Evolutionary conservation across 1,140 invertebrate species (phyloP).

Genomic region (Drosophila simulans): DNA sequence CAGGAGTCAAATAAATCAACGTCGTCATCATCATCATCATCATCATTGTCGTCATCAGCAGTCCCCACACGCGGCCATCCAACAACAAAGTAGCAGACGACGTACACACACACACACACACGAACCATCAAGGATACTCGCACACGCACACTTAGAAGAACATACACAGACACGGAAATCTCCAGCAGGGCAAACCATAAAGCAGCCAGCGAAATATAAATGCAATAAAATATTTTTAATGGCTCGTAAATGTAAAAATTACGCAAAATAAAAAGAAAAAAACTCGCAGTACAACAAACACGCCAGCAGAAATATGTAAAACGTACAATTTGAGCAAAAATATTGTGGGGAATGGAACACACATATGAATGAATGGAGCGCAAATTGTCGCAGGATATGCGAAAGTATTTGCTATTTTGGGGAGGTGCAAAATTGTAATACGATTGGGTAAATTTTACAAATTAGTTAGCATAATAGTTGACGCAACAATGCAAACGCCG

Average conservation of each 20-base stretch:
- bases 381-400: slow-evolving; percentile 54
- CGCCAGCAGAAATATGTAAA: slow-evolving; percentile 21
- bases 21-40: slow-evolving; percentile 63
- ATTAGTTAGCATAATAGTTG: slow-evolving; percentile 66
- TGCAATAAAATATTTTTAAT: slow-evolving; percentile 78
- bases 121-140: slow-evolving; percentile 7
- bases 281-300: not conserved
- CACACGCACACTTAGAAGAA: slow-evolving; percentile 21
- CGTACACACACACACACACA: slow-evolving; percentile 11
- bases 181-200: slow-evolving; percentile 66
- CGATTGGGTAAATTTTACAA: slow-evolving; percentile 56
- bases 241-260: slow-evolving; percentile 77
- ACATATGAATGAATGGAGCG: slow-evolving; percentile 26
- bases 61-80: slow-evolving; percentile 53
- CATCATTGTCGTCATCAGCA: slow-evolving; percentile 51
- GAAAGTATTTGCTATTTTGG: slow-evolving; percentile 1
- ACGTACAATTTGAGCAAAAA: slow-evolving; percentile 7
- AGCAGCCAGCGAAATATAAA: slow-evolving; percentile 74
- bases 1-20: slow-evolving; percentile 73
- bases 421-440: slow-evolving; percentile 18
- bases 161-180: slow-evolving; percentile 47
- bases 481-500: slow-evolving; percentile 50
- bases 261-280: slow-evolving; percentile 57
- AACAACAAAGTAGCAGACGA: slow-evolving; percentile 45
- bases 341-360: not conserved